A percentile compares a stretch with the other conserved stretches of the same genome.
Evolutionary conservation across 2,113 vertebrate genomes (phyloP).

Genomic region (Phyllostomus discolor): DNA sequence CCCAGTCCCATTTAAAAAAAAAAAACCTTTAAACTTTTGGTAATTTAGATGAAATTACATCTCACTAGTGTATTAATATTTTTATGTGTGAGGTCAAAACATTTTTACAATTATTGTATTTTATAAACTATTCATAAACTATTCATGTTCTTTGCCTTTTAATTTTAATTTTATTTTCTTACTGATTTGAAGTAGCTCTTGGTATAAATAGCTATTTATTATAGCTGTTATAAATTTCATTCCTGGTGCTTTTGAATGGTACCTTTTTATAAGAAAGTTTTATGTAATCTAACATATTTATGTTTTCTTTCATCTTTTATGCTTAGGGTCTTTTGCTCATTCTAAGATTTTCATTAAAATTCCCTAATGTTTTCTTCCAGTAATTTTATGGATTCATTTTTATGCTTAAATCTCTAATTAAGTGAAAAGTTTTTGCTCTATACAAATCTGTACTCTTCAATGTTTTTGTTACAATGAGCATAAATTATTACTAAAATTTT

Average conservation of each 20-base stretch:
- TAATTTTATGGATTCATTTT: not conserved
- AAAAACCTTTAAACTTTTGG: not conserved
- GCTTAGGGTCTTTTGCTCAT: not conserved
- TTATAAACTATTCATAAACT: not conserved
- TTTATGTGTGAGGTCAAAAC: not conserved
- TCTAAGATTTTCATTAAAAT: constrained; percentile 35
- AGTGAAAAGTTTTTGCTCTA: not conserved
- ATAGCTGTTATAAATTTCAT: not conserved
- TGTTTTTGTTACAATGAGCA: constrained; percentile 14
- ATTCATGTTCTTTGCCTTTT: not conserved
- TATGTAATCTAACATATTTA: not conserved
- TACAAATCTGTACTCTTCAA: not conserved
- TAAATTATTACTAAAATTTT: not conserved
- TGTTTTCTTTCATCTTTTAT: not conserved
- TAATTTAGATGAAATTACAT: not conserved
- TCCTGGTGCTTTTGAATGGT: not conserved
- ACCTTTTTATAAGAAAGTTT: not conserved
- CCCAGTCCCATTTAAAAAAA: not conserved
- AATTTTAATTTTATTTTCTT: constrained; percentile 13
- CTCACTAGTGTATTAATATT: not conserved
- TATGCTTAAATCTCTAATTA: constrained; percentile 5
- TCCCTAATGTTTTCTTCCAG: not conserved
- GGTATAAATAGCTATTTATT: not conserved
- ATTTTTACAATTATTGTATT: not conserved
- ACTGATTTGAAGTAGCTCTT: constrained; percentile 5